Evolutionary conservation across 2,797 vertebrate species (phyloP), one percentile per base, ranked within the genome.

Genomic region (Alfaro cultratus): DNA sequence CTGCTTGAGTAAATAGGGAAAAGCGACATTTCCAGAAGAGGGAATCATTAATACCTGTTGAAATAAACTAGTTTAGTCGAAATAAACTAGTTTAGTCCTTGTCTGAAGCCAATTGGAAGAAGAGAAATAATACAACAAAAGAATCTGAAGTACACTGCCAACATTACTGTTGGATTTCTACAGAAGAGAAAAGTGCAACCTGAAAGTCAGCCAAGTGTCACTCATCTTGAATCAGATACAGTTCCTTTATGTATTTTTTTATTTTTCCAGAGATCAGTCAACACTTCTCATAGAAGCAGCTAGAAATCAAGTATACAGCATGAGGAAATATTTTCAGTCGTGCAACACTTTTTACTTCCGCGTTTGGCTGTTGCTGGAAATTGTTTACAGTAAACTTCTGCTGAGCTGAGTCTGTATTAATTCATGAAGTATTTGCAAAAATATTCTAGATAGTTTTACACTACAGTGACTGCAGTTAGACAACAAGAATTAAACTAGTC

Each of bases 211-310:
- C 23, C 15, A 12, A 51, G 46, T 70, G 62, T 13, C 67, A 49
- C 16, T 67, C 49, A 67, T 51, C 75, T 39, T 36, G 75, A 43
- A 60, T 43, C 26, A 49, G 73, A 55, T 26, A 49, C 23, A 74
- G 3, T 57, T 5, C 21, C 5, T 34, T n/a, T 8, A 21, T 4
- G 60, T 53, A 53, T 53, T 53, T 47, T 64, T 21, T 31, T 11
- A 36, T 39, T 39, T 67, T 36, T 68, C 21, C 21, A 34, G 29
- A 75, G 7, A 31, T 18, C 29, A 46, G 4, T 31, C 21, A 49
- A 47, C 21, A 47, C 1, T 34, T n/a, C 45, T 47, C 3, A 1
- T 12, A 47, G 64, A 43, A 34, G 16, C n/a, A 16, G 75, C 55
- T 64, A 47, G 26, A 47, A 34, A 62, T 39, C 36, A 67, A 39